phyloP scores from a whole-genome alignment of 2,797 vertebrate species.

The Sorex maritimensis region DNA sequence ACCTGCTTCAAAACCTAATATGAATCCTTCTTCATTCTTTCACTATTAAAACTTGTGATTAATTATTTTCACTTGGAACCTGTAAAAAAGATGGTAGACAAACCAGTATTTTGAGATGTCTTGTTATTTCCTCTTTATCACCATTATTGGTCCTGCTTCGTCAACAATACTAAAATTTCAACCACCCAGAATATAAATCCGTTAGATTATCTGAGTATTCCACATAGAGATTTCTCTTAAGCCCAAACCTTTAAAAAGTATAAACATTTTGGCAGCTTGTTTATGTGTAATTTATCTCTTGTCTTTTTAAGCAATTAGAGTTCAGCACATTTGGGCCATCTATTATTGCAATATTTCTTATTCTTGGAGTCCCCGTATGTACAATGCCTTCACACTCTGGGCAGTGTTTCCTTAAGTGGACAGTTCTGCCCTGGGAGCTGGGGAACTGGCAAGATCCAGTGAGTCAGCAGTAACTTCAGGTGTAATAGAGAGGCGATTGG shows the following conservation, averaged over 20 bases:
- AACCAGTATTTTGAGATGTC: not conserved
- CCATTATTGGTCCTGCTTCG: not conserved
- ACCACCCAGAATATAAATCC: not conserved
- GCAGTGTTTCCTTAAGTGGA: not conserved
- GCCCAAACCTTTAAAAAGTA: not conserved
- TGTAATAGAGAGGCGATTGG: too few relatives aligned
- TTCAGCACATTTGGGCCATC: not conserved
- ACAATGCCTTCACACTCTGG: too few relatives aligned
- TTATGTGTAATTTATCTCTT: not conserved
- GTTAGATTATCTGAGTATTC: not conserved
- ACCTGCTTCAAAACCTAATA: not conserved
- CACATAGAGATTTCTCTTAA: not conserved
- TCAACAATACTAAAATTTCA: not conserved
- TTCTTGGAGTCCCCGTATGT: not conserved
- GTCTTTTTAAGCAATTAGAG: not conserved
- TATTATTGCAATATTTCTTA: not conserved
- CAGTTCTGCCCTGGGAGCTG: too few relatives aligned
- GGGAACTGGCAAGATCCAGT: too few relatives aligned
- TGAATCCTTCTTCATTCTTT: not conserved
- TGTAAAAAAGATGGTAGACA: not conserved
- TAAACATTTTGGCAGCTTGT: not conserved
- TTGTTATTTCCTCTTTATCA: not conserved
- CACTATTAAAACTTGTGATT: not conserved
- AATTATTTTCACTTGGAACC: not conserved
- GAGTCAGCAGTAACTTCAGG: too few relatives aligned